phyloP scores from a whole-genome alignment of 1,140 invertebrate genomes.

The Cotesia glomerata region DNA sequence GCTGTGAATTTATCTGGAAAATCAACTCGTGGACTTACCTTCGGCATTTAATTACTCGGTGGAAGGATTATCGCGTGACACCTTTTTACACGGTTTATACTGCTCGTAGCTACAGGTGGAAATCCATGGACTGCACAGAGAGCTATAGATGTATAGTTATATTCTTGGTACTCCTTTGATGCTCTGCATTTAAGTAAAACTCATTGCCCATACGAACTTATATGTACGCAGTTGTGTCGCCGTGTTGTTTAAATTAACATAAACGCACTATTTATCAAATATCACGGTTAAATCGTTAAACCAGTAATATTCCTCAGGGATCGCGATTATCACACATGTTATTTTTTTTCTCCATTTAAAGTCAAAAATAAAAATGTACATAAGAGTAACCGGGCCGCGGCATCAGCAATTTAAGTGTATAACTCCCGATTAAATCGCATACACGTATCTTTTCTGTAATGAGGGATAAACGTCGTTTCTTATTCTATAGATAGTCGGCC shows the following conservation, averaged over 20 bases:
- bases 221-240: background rate
- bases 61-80: slow-evolving; percentile 41
- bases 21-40: slow-evolving; percentile 42
- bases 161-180: slow-evolving; percentile 1
- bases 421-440: no score
- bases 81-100: slow-evolving; percentile 36
- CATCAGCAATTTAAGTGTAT: no score
- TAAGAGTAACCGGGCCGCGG: no score
- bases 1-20: slow-evolving; percentile 34
- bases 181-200: background rate
- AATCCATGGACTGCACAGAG: background rate
- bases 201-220: background rate
- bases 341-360: background rate
- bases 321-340: no score
- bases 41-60: slow-evolving; percentile 39
- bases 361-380: no score
- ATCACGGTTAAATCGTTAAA: slow-evolving; percentile 27
- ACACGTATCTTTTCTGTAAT: no score
- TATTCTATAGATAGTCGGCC: no score
- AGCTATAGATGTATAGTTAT: background rate
- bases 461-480: no score
- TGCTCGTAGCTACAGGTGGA: slow-evolving; percentile 28
- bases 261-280: slow-evolving; percentile 51
- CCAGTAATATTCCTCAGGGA: no score
- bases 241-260: slow-evolving; percentile 47